phyloP scores from a whole-genome alignment of 2,888 invertebrate species.

The Oxycera nigricornis region DNA sequence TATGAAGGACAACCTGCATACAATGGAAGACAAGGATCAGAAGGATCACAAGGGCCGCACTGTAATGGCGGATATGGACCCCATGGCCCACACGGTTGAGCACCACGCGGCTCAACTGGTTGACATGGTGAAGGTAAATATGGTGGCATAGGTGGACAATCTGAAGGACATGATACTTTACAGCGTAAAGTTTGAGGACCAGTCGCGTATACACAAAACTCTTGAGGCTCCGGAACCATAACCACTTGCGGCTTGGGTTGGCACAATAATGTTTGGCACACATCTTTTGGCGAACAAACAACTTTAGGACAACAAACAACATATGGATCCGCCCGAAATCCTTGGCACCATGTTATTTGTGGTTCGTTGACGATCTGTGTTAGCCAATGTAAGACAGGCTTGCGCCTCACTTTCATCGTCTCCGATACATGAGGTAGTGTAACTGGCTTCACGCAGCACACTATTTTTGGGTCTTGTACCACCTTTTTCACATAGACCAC shows the following conservation, averaged over 20 bases:
- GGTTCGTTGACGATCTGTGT: constrained; percentile 50
- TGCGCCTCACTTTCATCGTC: not conserved
- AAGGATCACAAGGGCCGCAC: no score
- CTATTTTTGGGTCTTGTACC: constrained; percentile 56
- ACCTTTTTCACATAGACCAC: constrained; percentile 58
- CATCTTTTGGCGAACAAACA: no score
- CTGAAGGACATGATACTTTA: constrained; percentile 54
- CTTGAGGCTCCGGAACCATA: constrained; percentile 57
- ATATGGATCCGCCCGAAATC: constrained; percentile 57
- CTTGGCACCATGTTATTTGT: constrained; percentile 56
- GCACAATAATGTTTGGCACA: constrained; percentile 58
- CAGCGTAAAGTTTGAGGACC: constrained; percentile 45
- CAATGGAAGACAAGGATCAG: no score
- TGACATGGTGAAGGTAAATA: constrained; percentile 48
- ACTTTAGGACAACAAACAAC: no score
- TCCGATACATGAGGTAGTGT: constrained; percentile 15
- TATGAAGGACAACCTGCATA: no score
- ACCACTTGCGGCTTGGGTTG: constrained; percentile 58
- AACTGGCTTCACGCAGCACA: constrained; percentile 50
- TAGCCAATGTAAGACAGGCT: not conserved
- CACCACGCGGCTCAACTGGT: no score
- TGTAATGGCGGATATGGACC: no score
- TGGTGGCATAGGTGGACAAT: constrained; percentile 49
- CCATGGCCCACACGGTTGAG: no score
- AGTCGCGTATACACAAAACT: constrained; percentile 57